Base-by-base conservation (phyloP, 2,797 vertebrate genomes). In the Perodicticus potto region DNA sequence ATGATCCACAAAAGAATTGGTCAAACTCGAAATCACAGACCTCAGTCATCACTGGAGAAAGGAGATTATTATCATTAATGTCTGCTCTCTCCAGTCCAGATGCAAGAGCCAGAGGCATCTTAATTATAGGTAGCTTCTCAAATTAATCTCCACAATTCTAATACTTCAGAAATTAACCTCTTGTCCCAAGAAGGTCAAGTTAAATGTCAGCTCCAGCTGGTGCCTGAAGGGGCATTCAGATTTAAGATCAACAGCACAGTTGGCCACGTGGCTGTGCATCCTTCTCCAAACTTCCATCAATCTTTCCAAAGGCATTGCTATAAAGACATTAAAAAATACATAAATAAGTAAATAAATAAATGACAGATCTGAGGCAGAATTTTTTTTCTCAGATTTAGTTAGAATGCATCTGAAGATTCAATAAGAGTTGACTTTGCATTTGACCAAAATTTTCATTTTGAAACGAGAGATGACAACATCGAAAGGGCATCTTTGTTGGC, bases 251-350 rank as follows among this genome's bases (percentile, higher is more conserved):
- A 37, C 59, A 73, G 25, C 77, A 89, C 89, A 96, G 91, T n/a
- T 97, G 94, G 83, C 77, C 77, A 91, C 92, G 94, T 96, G 96
- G 92, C 97, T 97, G 95, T 61, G 65, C n/a, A 2, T 89, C 93
- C 84, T 84, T 37, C 83, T 93, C 70, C n/a, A 94, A 94, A 93
- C 22, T 86, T 73, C 34, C 92, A 80, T 59, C 0, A 5, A 92
- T 96, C 93, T 93, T 87, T 76, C 65, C 55, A 53, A 91, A 96
- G 94, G 43, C 81, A 70, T 55, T 49, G 53, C n/a, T 93, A 55
- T 34, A 69, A 82, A 77, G 43, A 86, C 20, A 7, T 89, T 43
- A 29, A 53, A 92, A 97, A 34, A 12, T 22, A 59, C 37, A 74
- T 53, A 53, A 53, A 53, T 53, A 53, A 53, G 49, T 53, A 53